A percentile compares a stretch with the other conserved stretches of the same genome.
phyloP scores from a whole-genome alignment of 1,140 invertebrate species.

The Ceratina australensis region DNA sequence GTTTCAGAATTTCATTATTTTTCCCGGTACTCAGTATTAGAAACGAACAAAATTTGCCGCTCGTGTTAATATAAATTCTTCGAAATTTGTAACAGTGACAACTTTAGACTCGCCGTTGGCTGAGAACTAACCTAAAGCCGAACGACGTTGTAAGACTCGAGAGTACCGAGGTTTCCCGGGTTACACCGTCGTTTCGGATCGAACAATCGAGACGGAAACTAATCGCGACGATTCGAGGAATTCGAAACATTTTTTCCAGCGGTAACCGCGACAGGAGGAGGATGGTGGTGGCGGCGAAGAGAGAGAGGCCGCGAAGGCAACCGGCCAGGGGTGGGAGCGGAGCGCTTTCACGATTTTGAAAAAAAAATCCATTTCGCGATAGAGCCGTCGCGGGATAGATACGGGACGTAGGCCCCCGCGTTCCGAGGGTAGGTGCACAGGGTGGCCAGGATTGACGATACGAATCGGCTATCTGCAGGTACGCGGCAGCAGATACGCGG shows the following conservation, averaged over 20 bases:
- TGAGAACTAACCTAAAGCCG: no score
- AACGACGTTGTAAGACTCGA: no score
- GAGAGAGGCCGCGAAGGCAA: background rate
- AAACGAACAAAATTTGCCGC: no score
- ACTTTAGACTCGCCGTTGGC: no score
- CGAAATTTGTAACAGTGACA: no score
- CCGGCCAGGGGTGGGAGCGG: background rate
- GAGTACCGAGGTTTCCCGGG: no score
- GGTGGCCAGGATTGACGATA: conserved; percentile 64
- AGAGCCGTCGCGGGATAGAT: conserved; percentile 66
- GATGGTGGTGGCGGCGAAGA: no score
- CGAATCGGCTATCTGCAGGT: conserved; percentile 67
- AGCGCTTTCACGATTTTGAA: conserved; percentile 60
- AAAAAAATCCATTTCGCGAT: conserved; percentile 67
- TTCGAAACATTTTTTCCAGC: conserved; percentile 62
- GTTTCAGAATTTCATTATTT: no score
- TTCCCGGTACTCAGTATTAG: no score
- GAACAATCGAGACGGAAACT: conserved; percentile 65
- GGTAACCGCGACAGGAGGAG: conserved; percentile 23
- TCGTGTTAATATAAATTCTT: no score
- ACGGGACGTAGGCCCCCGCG: conserved; percentile 58
- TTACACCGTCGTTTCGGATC: conserved; percentile 19
- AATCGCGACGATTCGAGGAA: conserved; percentile 63
- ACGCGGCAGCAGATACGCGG: conserved; percentile 35
- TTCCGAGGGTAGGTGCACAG: conserved; percentile 42